Evolutionary conservation across 2,113 vertebrate genomes (phyloP).

Genomic region (Tetrao urogallus): DNA sequence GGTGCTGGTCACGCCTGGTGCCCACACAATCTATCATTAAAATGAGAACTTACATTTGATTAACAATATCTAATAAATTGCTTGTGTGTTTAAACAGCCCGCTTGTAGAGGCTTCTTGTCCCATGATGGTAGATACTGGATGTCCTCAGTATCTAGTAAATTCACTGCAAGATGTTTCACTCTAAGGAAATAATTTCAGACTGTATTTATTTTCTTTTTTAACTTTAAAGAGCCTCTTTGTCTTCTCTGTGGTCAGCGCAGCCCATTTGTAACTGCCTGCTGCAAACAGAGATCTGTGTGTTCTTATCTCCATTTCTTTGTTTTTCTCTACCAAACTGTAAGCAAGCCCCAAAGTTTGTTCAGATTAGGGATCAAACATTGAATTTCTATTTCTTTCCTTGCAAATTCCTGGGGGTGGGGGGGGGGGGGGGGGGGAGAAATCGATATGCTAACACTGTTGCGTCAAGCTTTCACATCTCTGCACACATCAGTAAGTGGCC

Average conservation of each 20-base stretch:
- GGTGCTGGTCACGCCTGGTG: background rate
- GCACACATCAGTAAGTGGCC: conserved; percentile 42
- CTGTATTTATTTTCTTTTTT: conserved; percentile 48
- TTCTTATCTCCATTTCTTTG: conserved; percentile 51
- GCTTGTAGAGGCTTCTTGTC: conserved; percentile 11
- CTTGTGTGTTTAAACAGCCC: background rate
- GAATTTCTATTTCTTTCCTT: conserved; percentile 51
- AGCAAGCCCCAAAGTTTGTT: conserved; percentile 52
- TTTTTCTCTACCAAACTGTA: conserved; percentile 26
- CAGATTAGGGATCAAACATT: conserved; percentile 58
- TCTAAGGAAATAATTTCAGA: conserved; percentile 29
- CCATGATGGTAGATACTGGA: background rate
- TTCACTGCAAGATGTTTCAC: background rate
- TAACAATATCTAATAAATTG: conserved; percentile 10
- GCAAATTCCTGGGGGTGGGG: background rate
- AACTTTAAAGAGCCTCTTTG: conserved; percentile 26
- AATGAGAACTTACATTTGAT: conserved; percentile 1
- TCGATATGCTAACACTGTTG: conserved; percentile 28
- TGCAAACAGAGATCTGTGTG: background rate
- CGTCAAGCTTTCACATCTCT: conserved; percentile 48
- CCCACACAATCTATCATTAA: background rate
- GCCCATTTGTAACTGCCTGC: conserved; percentile 30
- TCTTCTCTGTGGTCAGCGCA: conserved; percentile 24
- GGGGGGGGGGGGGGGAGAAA: background rate
- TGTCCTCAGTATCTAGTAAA: background rate